Evolutionary conservation across 2,113 vertebrate genomes (phyloP).

Genomic region (Perccottus glenii): DNA sequence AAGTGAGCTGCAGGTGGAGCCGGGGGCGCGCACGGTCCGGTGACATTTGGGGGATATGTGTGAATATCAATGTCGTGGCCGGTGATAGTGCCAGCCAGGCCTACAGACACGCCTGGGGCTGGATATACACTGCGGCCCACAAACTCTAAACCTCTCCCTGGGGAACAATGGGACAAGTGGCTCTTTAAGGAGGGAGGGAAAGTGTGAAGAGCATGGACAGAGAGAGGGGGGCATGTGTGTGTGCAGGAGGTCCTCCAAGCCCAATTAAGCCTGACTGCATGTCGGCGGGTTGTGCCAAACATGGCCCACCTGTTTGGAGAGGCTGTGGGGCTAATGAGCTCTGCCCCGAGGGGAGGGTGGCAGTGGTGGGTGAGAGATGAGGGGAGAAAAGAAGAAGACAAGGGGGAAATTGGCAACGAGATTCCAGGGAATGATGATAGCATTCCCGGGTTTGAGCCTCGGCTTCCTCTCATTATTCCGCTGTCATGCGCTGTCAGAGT

Average conservation of each 20-base stretch:
- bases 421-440: slow-evolving; percentile 60
- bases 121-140: slow-evolving; percentile 44
- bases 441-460: slow-evolving; percentile 47
- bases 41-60: slow-evolving; percentile 39
- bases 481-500: slow-evolving; percentile 29
- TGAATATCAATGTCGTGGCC: slow-evolving; percentile 42
- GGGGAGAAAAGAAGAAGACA: neutral
- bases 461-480: slow-evolving; percentile 44
- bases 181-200: slow-evolving; percentile 57
- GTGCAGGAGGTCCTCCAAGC: no score
- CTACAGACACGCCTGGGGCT: slow-evolving; percentile 53
- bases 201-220: slow-evolving; percentile 37
- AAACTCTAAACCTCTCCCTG: slow-evolving; percentile 51
- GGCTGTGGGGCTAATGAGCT: slow-evolving; percentile 79
- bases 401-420: slow-evolving; percentile 31
- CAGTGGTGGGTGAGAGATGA: slow-evolving; percentile 14
- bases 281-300: slow-evolving; percentile 77
- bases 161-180: slow-evolving; percentile 60
- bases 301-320: slow-evolving; percentile 76
- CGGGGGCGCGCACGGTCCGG: slow-evolving; percentile 7
- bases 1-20: slow-evolving; percentile 1
- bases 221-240: slow-evolving; percentile 37
- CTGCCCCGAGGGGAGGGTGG: slow-evolving; percentile 47
- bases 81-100: slow-evolving; percentile 27
- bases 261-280: slow-evolving; percentile 78